phyloP scores from a whole-genome alignment of 2,888 invertebrate genomes.

The Coremacera marginata region DNA sequence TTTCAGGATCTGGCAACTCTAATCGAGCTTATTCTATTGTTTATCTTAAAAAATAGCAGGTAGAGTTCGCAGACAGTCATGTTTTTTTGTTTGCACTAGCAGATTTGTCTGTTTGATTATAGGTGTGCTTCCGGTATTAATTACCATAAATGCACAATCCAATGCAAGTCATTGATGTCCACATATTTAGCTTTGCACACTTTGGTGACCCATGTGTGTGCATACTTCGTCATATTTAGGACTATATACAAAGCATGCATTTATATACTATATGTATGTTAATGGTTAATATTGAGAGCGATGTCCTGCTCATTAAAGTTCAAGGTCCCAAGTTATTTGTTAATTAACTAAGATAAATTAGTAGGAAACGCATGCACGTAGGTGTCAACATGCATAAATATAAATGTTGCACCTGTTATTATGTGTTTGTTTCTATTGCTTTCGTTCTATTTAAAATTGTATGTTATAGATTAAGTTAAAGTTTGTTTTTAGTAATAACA shows the following conservation, averaged over 20 bases:
- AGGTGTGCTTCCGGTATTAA: background rate
- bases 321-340: constrained; percentile 45
- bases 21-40: constrained; percentile 14
- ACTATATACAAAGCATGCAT: background rate
- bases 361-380: too few relatives aligned
- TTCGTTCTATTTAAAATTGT: too few relatives aligned
- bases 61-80: constrained; percentile 19
- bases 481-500: too few relatives aligned
- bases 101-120: too few relatives aligned
- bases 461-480: too few relatives aligned
- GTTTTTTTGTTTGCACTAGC: background rate
- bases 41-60: background rate
- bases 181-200: background rate
- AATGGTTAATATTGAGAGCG: constrained; percentile 13
- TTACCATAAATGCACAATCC: constrained; percentile 1
- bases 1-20: too few relatives aligned
- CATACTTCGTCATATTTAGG: background rate
- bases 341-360: background rate
- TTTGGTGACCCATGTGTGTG: background rate
- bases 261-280: background rate
- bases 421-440: too few relatives aligned
- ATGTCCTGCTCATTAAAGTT: constrained; percentile 45
- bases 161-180: background rate
- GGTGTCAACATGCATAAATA: too few relatives aligned
- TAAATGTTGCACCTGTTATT: too few relatives aligned